A percentile compares a stretch with the other conserved stretches of the same genome.
Evolutionary conservation across 2,113 vertebrate species (phyloP).

Genomic region (Leucoraja erinaceus): DNA sequence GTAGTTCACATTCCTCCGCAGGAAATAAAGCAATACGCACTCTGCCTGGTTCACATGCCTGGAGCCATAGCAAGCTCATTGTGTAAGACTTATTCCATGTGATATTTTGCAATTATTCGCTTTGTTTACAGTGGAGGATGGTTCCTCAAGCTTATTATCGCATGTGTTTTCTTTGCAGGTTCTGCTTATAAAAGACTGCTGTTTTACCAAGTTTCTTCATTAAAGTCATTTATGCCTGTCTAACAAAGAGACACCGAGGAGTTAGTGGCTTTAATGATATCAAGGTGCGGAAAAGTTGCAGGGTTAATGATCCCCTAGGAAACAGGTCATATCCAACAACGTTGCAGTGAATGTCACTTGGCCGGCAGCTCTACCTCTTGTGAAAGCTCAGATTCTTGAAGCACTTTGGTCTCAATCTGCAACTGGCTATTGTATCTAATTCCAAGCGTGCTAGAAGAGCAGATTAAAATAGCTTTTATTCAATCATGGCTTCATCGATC

Average conservation of each 20-base stretch:
- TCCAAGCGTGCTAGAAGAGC: not conserved
- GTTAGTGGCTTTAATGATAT: not conserved
- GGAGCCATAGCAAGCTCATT: not conserved
- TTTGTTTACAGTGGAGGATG: not conserved
- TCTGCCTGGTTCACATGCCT: too few species aligned
- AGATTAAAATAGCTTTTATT: not conserved
- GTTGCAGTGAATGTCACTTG: not conserved
- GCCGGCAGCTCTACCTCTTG: not conserved
- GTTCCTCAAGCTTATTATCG: not conserved
- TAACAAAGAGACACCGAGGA: not conserved
- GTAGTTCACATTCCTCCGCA: too few species aligned
- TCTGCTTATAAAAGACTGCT: not conserved
- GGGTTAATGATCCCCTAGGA: not conserved
- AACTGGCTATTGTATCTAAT: not conserved
- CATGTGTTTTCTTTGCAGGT: not conserved
- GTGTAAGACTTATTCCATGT: not conserved
- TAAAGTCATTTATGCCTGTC: not conserved
- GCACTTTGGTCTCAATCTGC: not conserved
- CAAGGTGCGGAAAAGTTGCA: not conserved
- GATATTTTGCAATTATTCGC: not conserved
- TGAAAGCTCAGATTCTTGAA: not conserved
- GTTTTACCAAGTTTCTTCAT: not conserved
- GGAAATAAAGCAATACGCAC: too few species aligned
- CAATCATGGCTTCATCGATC: not conserved
- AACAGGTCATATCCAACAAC: not conserved